Conservation (phyloP, 2,797 vertebrate species). For the Sitta carolinensis region DNA sequence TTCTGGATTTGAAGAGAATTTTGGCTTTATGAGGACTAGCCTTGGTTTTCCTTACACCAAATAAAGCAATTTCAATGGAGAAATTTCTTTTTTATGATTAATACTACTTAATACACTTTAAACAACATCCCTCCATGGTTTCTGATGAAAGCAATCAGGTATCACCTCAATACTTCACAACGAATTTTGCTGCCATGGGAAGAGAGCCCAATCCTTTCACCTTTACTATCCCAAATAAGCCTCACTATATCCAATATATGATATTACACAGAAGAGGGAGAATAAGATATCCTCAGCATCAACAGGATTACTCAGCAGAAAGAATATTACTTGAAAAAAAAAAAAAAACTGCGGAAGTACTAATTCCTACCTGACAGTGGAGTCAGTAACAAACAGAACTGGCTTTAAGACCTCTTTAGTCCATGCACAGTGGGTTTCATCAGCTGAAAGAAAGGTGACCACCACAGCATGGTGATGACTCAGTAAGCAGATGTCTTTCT, state of each 20-base stretch:
- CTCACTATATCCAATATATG: not conserved
- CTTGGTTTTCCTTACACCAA: not conserved
- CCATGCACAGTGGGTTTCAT: not conserved
- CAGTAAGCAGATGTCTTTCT: not conserved
- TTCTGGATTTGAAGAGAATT: slow-evolving; percentile 9
- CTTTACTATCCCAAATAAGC: not conserved
- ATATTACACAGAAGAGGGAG: not conserved
- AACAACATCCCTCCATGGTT: not conserved
- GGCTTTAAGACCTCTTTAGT: not conserved
- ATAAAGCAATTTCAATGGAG: not conserved
- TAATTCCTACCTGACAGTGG: not conserved
- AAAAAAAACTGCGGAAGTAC: not conserved
- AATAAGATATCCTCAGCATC: not conserved
- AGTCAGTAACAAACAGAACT: not conserved
- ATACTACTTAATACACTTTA: slow-evolving; percentile 4
- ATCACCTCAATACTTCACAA: not conserved
- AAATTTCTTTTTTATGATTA: slow-evolving; percentile 19
- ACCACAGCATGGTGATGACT: not conserved
- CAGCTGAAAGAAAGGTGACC: not conserved
- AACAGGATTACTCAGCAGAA: slow-evolving; percentile 6
- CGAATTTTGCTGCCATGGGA: not conserved
- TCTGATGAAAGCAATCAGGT: not conserved
- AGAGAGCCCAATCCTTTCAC: not conserved
- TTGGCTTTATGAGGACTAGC: not conserved
- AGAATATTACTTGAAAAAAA: not conserved